Percentiles rank a stretch among this genome's conserved stretches.
These are phyloP conservation scores for Antigone vipio DNA, from an alignment of 2,113 vertebrate species.

Conservation along the genomic window DNA sequence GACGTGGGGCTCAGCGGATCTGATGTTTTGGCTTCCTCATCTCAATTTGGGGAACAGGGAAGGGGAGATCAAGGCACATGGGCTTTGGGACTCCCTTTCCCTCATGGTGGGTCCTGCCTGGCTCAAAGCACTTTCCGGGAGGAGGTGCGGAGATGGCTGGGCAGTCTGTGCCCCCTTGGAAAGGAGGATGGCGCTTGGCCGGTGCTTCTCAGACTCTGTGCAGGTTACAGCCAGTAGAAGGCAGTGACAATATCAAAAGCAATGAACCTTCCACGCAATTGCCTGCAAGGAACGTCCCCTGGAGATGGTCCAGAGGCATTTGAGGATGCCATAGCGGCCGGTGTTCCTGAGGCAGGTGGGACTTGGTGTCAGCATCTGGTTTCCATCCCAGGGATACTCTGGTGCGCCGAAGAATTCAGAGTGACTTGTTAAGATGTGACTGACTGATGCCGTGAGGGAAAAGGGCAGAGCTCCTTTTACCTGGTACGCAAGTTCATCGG, in stretches of 20 bases:
- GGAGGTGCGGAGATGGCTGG: background rate
- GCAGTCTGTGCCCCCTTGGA: background rate
- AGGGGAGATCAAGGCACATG: background rate
- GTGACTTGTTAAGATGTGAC: background rate
- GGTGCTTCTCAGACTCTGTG: background rate
- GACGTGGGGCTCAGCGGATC: background rate
- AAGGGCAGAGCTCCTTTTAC: background rate
- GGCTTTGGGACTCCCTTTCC: background rate
- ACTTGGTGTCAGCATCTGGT: background rate
- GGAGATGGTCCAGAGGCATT: background rate
- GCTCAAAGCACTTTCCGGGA: background rate
- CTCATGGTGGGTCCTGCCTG: background rate
- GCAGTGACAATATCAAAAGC: background rate
- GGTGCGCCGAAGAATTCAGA: background rate
- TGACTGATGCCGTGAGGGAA: background rate
- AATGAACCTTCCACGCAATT: background rate
- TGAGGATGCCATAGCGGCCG: rapidly evolving
- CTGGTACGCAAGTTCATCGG: background rate
- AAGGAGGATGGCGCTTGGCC: background rate
- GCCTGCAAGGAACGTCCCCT: background rate
- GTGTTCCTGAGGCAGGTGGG: background rate
- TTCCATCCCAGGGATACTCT: background rate
- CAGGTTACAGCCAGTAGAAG: background rate
- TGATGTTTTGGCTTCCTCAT: background rate
- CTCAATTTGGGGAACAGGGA: background rate